These are phyloP conservation scores for Tenthredo livida DNA, from an alignment of 2,888 invertebrate species.

Conservation along the genomic window DNA sequence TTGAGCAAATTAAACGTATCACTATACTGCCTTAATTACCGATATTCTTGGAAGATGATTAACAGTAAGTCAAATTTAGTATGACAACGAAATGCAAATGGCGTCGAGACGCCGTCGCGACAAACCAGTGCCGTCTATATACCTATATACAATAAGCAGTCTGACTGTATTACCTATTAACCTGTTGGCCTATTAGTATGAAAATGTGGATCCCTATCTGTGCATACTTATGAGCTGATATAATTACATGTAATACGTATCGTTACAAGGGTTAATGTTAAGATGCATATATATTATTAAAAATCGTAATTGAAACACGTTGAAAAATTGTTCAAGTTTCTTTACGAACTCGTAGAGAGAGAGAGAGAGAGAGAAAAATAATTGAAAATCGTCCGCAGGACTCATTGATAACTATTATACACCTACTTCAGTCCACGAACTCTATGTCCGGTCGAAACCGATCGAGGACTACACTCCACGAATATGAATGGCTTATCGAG, in stretches of 20 bases:
- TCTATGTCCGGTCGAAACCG: slow-evolving; percentile 33
- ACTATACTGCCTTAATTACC: not conserved
- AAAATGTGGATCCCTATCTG: slow-evolving; percentile 42
- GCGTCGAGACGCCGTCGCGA: slow-evolving; percentile 29
- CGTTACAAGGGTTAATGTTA: not conserved
- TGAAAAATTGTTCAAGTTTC: not conserved
- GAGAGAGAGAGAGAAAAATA: too few species aligned
- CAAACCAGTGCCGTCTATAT: not conserved
- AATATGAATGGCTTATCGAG: slow-evolving; percentile 42
- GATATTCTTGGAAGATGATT: slow-evolving; percentile 28
- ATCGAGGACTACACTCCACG: slow-evolving; percentile 16
- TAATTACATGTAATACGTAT: not conserved
- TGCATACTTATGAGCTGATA: not conserved
- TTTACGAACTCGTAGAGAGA: not conserved
- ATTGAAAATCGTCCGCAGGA: not conserved
- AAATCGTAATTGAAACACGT: slow-evolving; percentile 1
- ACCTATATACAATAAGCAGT: slow-evolving; percentile 9
- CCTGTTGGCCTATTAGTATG: slow-evolving; percentile 46
- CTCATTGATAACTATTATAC: not conserved
- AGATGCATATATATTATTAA: not conserved
- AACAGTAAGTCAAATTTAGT: slow-evolving; percentile 22
- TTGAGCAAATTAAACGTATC: slow-evolving; percentile 32
- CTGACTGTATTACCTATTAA: slow-evolving; percentile 44
- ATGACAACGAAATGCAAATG: slow-evolving; percentile 27
- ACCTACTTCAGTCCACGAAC: not conserved